Base-by-base conservation (phyloP, 1,140 invertebrate genomes). In the Anastrepha ludens region DNA sequence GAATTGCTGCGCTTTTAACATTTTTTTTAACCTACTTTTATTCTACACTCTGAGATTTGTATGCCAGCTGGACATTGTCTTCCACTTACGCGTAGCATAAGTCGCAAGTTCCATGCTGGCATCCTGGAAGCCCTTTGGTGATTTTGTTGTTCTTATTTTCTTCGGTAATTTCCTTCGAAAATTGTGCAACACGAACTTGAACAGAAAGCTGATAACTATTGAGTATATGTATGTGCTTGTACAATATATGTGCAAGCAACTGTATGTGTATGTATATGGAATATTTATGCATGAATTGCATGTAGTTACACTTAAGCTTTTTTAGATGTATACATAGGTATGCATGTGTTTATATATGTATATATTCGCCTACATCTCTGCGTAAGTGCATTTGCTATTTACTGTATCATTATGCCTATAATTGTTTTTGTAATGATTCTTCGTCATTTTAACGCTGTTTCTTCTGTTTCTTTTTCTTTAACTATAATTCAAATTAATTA, bases 401-500 rank as follows among this genome's bases (percentile, higher is more conserved):
- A 74, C 60, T 62, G 60, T 17, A 62, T 8, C 60, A 5, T 55
- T 86, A 59, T 88, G 44, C 78, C 58, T 67, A 86, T 88, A 47
- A 78, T 65, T 88, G 74, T 81, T 70, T 88, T 74, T 58, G 67
- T 74, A 78, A 47, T 88, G 47, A 29, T 59, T 65, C 58, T 88
- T 67, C 1, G 44, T 88, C 60, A 81, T 39, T 87, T 88, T 86
- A 60, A 85, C 81, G 29, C 64, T 64, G n/a, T n/a, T n/a, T n/a
- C n/a, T 55, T 15, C 44, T 70, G 65, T 60, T 55, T 15, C 44
- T 70, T 88, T 86, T 44, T 44, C 59, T 86, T 85, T 86, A 62
- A 15, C 62, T 89, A 88, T 90, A 91, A 90, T 92, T 92, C 90
- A 92, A 92, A 92, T 92, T 92, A 92, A 92, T 92, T 92, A 91